Evolutionary conservation across 2,888 invertebrate genomes (phyloP).

Genomic region (Drosophila rellima): DNA sequence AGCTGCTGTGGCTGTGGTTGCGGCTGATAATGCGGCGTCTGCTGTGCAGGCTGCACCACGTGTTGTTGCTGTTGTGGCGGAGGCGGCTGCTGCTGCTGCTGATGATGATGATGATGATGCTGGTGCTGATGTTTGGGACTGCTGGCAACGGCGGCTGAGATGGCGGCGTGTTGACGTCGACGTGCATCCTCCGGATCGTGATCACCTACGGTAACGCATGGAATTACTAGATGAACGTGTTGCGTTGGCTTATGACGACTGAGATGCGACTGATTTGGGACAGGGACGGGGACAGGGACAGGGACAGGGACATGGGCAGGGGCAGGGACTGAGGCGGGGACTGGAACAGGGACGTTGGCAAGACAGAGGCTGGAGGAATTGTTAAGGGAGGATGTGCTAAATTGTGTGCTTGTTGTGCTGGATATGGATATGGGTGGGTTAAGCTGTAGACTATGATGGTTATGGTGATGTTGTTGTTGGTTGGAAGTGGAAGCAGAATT

Average conservation of each 20-base stretch:
- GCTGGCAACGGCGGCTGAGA: conserved; percentile 53
- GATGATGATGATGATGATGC: conserved; percentile 65
- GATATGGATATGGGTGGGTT: conserved; percentile 49
- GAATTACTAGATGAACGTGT: conserved; percentile 91
- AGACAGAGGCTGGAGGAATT: conserved; percentile 29
- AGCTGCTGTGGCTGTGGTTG: conserved; percentile 57
- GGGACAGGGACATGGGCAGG: conserved; percentile 29
- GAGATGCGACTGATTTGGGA: conserved; percentile 68
- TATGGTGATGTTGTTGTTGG: conserved; percentile 66
- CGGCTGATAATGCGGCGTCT: conserved; percentile 55
- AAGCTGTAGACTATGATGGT: conserved; percentile 57
- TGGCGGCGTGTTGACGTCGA: conserved; percentile 78
- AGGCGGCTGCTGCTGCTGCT: conserved; percentile 69
- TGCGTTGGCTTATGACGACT: conserved; percentile 76
- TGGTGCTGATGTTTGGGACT: conserved; percentile 77
- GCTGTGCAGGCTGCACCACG: conserved; percentile 70
- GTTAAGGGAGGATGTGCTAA: conserved; percentile 42
- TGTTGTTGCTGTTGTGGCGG: conserved; percentile 70
- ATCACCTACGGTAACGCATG: conserved; percentile 92
- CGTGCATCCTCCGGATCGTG: conserved; percentile 89
- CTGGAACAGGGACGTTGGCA: conserved; percentile 14
- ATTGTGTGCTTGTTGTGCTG: conserved; percentile 55
- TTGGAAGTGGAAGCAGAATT: conserved; percentile 84
- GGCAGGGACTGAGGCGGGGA: conserved; percentile 24
- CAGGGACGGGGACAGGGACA: conserved; percentile 28